Conservation (phyloP, 2,113 vertebrate species). For the Oreochromis aureus region DNA sequence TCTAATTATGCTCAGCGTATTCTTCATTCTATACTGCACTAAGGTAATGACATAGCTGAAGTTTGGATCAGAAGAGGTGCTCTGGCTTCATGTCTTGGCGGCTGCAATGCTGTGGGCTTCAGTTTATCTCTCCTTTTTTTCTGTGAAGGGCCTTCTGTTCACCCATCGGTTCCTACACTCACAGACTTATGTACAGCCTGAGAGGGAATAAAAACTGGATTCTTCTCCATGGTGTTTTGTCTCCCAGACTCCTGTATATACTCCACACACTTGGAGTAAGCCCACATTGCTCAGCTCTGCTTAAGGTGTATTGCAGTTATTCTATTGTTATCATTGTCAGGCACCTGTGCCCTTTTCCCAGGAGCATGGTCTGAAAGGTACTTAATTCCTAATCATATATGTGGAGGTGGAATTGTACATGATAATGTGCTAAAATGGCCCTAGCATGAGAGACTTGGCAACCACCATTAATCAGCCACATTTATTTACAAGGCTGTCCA, state of each 20-base stretch:
- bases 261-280: too few species aligned
- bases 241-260: not conserved
- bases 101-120: not conserved
- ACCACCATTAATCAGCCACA: not conserved
- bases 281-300: not conserved
- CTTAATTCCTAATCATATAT: not conserved
- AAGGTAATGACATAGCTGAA: fast-evolving
- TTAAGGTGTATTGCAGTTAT: not conserved
- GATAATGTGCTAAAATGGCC: not conserved
- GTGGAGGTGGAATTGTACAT: not conserved
- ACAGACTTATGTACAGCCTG: not conserved
- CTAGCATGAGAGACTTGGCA: not conserved
- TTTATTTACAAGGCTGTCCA: not conserved
- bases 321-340: not conserved
- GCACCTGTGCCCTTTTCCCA: not conserved
- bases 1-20: not conserved
- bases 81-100: not conserved
- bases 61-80: not conserved
- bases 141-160: fast-evolving
- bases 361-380: not conserved
- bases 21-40: not conserved
- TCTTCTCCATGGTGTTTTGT: not conserved
- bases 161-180: fast-evolving
- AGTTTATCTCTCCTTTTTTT: not conserved
- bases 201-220: not conserved